Conservation (phyloP, 1,140 invertebrate genomes). For the Maniola jurtina region DNA sequence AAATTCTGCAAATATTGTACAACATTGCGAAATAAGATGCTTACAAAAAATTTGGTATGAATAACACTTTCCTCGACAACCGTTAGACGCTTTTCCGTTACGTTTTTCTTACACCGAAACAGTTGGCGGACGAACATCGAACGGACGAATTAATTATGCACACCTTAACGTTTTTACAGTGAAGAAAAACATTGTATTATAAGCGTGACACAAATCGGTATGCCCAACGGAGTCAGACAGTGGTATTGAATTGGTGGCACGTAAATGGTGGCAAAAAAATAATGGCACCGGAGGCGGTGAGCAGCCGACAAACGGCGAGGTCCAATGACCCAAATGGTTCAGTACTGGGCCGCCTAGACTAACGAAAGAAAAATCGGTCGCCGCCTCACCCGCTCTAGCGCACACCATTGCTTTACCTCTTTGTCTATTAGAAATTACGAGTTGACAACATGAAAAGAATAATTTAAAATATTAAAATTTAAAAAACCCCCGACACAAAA, state of each 20-base stretch:
- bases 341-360: slow-evolving; percentile 63
- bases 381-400: slow-evolving; percentile 24
- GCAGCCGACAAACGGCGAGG: slow-evolving; percentile 65
- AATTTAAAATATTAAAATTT: too few relatives aligned
- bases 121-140: slow-evolving; percentile 9
- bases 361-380: slow-evolving; percentile 73
- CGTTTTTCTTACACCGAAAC: slow-evolving; percentile 40
- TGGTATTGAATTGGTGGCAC: slow-evolving; percentile 35
- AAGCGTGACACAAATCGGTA: slow-evolving; percentile 32
- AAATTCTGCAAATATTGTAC: slow-evolving; percentile 9
- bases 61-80: slow-evolving; percentile 36
- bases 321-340: slow-evolving; percentile 76
- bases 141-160: slow-evolving; percentile 34
- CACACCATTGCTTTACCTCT: slow-evolving; percentile 33
- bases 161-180: slow-evolving; percentile 41
- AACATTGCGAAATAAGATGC: background rate
- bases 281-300: slow-evolving; percentile 61
- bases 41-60: slow-evolving; percentile 12
- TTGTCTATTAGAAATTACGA: slow-evolving; percentile 33
- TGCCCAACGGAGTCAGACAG: slow-evolving; percentile 44
- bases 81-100: slow-evolving; percentile 43
- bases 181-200: slow-evolving; percentile 42
- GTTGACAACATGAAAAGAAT: slow-evolving; percentile 26
- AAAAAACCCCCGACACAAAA: too few relatives aligned
- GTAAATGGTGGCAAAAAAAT: slow-evolving; percentile 65